Evolutionary conservation across 2,797 vertebrate genomes (phyloP).

Genomic region (Ataeniobius toweri): DNA sequence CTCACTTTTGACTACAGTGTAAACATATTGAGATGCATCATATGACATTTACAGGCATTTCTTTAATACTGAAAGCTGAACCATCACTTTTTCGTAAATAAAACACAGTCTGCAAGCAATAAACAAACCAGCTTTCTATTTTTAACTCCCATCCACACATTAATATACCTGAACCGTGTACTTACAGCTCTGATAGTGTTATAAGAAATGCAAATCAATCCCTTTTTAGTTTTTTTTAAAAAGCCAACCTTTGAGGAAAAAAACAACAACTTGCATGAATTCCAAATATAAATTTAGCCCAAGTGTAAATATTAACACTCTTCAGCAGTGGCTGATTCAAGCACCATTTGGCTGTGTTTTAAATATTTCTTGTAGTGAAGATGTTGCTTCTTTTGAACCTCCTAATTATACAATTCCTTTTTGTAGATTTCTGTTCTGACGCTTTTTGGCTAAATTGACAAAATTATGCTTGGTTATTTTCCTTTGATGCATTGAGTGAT

Average conservation of each 20-base stretch:
- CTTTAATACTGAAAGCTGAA: background rate
- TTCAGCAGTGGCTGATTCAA: background rate
- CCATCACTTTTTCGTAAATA: background rate
- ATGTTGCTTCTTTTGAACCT: background rate
- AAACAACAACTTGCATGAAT: background rate
- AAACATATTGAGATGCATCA: background rate
- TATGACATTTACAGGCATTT: background rate
- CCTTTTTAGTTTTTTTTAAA: background rate
- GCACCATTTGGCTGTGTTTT: background rate
- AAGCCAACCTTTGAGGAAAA: too few relatives aligned
- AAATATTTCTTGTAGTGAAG: background rate
- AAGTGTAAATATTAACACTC: too few relatives aligned
- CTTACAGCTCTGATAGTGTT: background rate
- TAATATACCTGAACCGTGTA: background rate
- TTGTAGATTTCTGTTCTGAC: background rate
- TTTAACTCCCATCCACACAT: background rate
- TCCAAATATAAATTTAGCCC: too few relatives aligned
- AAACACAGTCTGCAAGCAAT: background rate
- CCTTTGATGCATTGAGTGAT: background rate
- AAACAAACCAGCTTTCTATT: background rate
- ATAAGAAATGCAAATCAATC: background rate
- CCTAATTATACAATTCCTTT: background rate
- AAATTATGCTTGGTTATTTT: background rate
- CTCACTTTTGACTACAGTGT: background rate
- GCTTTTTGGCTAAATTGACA: background rate